These are phyloP conservation scores for Myopa tessellatipennis DNA, from an alignment of 2,888 invertebrate genomes.

Conservation along the genomic window DNA sequence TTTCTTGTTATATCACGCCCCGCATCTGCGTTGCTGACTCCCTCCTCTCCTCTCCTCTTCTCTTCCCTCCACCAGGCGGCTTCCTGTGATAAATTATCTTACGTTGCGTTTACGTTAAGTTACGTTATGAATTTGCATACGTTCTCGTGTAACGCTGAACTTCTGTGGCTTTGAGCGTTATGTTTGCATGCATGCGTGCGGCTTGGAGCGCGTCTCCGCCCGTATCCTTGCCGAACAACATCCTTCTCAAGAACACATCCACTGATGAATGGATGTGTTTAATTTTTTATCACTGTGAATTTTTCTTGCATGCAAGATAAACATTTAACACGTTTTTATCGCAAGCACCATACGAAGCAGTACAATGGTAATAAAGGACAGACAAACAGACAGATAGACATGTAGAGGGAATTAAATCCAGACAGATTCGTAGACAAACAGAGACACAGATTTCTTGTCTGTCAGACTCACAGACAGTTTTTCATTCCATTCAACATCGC, in stretches of 20 bases:
- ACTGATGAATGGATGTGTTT: constrained; percentile 34
- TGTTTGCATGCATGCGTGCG: not conserved
- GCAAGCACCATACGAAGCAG: not conserved
- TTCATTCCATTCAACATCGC: not conserved
- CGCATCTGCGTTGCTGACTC: not conserved
- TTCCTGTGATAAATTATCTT: constrained; percentile 31
- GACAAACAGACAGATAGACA: not conserved
- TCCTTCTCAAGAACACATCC: not conserved
- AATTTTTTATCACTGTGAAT: constrained; percentile 31
- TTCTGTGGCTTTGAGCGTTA: constrained; percentile 11
- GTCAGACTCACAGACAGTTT: not conserved
- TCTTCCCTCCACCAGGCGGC: not conserved
- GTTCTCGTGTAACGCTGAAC: constrained; percentile 11
- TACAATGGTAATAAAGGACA: not conserved
- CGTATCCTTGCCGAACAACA: not conserved
- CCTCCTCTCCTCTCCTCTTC: not conserved
- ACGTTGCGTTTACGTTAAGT: constrained; percentile 28
- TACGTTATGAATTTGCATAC: constrained; percentile 30
- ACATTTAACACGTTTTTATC: constrained; percentile 33
- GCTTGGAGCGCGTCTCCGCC: not conserved
- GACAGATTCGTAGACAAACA: not conserved
- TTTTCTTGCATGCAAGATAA: constrained; percentile 34
- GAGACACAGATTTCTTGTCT: not conserved
- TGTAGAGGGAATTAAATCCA: not conserved
- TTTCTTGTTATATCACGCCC: constrained; percentile 3